These are phyloP conservation scores for Euplagia quadripunctaria DNA, from an alignment of 2,888 invertebrate species.

Conservation along the genomic window DNA sequence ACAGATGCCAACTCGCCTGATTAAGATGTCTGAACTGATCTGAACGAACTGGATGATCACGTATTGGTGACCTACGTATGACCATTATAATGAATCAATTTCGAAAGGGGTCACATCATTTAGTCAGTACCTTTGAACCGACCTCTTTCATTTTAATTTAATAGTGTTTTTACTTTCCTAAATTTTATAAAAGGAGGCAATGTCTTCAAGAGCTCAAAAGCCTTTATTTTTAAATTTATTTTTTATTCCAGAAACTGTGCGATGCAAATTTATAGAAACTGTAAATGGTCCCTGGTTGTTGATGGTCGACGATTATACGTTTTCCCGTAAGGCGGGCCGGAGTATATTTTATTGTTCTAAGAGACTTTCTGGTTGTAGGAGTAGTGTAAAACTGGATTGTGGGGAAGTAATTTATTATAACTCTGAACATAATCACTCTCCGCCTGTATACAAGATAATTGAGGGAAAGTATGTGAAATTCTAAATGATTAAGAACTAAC, in stretches of 20 bases:
- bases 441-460: conserved; percentile 9
- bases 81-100: too few relatives aligned
- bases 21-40: too few relatives aligned
- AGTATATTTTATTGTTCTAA: conserved; percentile 57
- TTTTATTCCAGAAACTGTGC: conserved; percentile 14
- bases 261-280: conserved; percentile 28
- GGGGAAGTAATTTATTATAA: conserved; percentile 10
- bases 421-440: conserved; percentile 19
- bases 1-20: too few relatives aligned
- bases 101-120: too few relatives aligned
- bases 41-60: too few relatives aligned
- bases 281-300: conserved; percentile 39
- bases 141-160: background rate
- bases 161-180: background rate
- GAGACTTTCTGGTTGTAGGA: conserved; percentile 34
- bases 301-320: conserved; percentile 48
- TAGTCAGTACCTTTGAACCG: too few relatives aligned
- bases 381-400: conserved; percentile 11
- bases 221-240: background rate
- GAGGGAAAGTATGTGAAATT: conserved; percentile 18
- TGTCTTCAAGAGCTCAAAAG: background rate
- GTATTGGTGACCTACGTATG: too few relatives aligned
- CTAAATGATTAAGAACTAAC: background rate
- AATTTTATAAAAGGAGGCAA: background rate
- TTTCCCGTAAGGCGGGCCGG: conserved; percentile 34